A percentile compares a stretch with the other conserved stretches of the same genome.
These are phyloP conservation scores for Taphrorychus bicolor DNA, from an alignment of 2,888 invertebrate genomes.

Conservation along the genomic window DNA sequence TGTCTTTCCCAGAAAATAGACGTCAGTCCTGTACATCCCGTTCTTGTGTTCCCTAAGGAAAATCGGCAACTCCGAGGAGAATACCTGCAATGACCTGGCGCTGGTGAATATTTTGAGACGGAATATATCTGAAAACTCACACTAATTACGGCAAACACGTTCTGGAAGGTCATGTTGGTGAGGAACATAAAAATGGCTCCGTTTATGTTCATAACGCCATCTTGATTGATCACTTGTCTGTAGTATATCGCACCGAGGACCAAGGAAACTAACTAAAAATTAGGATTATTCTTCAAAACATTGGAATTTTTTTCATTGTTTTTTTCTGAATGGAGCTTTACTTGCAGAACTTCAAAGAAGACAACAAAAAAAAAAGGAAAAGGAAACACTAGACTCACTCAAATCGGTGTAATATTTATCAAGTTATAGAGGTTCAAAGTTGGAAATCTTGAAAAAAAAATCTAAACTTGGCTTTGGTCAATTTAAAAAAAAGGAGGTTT, in stretches of 20 bases:
- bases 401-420: no score
- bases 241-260: slow-evolving; percentile 88
- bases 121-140: slow-evolving; percentile 73
- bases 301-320: no score
- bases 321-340: no score
- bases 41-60: slow-evolving; percentile 88
- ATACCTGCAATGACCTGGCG: slow-evolving; percentile 69
- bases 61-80: slow-evolving; percentile 87
- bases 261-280: slow-evolving; percentile 86
- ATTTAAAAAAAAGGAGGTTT: no score
- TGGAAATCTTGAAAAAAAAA: no score
- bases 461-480: no score
- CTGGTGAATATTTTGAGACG: background rate
- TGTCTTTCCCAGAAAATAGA: slow-evolving; percentile 91
- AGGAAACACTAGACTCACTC: no score
- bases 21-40: slow-evolving; percentile 89
- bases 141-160: slow-evolving; percentile 92
- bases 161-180: slow-evolving; percentile 93
- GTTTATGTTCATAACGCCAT: slow-evolving; percentile 93
- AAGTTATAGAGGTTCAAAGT: no score
- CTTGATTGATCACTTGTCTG: slow-evolving; percentile 80
- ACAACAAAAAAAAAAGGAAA: no score
- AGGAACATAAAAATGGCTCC: slow-evolving; percentile 90
- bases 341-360: no score
- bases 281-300: no score